Evolutionary conservation across 2,113 vertebrate species (phyloP), one percentile per base, ranked within the genome.

Genomic region (Nannospalax galili): DNA sequence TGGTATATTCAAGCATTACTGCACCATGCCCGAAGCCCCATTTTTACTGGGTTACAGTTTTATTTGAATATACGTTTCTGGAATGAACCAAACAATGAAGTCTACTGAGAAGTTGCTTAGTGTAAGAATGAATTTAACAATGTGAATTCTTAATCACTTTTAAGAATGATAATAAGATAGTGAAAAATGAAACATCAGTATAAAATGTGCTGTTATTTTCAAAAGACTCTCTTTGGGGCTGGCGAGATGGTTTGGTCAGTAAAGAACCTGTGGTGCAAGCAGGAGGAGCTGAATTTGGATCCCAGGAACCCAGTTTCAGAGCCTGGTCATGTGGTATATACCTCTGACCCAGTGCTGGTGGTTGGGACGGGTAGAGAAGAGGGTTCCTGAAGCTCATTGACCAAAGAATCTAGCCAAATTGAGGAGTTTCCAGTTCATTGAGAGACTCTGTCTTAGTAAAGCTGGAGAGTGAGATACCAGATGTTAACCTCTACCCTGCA

Each of bases 1-100:
- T 32, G 81, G 52, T 96, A 96, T 65, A 77, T 92, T 90, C 20
- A 77, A 12, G 10, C 42, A 26, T 81, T 48, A 69, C 20, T 22
- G 32, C 2, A 45, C 30, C 32, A 88, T 0, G 1, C 9, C 24
- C 16, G 15, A 60, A 35, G 20, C 2, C 30, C 28, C 7, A 17
- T 20, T 17, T 15, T 5, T n/a, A 35, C 64, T 0, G 3, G 78
- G 35, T 60, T 72, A 69, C 5, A 30, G 0, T 70, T 82, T 73
- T 56, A 14, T 3, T 84, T 92, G 58, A 88, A 82, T 0, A 15
- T 11, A 30, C 79, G 70, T 12, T n/a, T 95, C 90, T 93, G 40
- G 79, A 91, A 42, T 60, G 17, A 69, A 42, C 42, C 60, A 79
- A 88, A 73, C 3, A 35, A 14, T 19, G 30, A 67, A 20, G 1